phyloP scores from a whole-genome alignment of 2,113 vertebrate species.

The Limnothrissa miodon region DNA sequence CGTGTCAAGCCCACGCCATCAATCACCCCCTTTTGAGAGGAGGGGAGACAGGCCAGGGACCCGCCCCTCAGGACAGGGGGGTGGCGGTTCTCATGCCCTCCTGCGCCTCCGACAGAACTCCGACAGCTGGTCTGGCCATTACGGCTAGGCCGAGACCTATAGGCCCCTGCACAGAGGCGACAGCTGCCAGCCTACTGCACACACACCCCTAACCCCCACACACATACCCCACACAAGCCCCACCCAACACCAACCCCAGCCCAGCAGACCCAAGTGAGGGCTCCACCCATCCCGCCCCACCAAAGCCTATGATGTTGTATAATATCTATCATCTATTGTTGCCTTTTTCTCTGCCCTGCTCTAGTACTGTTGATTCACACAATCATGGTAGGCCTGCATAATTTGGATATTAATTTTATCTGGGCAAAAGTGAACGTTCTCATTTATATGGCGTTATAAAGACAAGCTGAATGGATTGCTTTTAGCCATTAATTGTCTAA shows the following conservation, averaged over 20 bases:
- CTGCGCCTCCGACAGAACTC: constrained; percentile 73
- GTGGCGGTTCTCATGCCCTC: constrained; percentile 81
- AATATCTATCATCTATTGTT: constrained; percentile 60
- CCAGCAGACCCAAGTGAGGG: neutral
- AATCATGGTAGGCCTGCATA: constrained; percentile 1
- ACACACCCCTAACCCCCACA: too few species aligned
- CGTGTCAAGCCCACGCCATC: constrained; percentile 77
- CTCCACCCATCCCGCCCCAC: constrained; percentile 23
- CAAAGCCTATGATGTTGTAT: constrained; percentile 66
- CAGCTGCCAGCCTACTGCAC: constrained; percentile 76
- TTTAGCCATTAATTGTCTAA: neutral
- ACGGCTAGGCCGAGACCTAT: constrained; percentile 68
- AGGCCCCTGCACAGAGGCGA: constrained; percentile 71
- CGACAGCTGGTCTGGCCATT: constrained; percentile 81
- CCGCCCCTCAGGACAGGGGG: constrained; percentile 74
- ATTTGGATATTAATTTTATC: neutral
- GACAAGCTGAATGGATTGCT: neutral
- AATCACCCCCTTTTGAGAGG: constrained; percentile 78
- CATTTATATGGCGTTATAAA: neutral
- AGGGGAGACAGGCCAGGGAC: constrained; percentile 75
- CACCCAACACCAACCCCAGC: constrained; percentile 36
- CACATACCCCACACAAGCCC: neutral
- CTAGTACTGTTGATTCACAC: neutral
- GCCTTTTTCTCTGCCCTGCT: constrained; percentile 46
- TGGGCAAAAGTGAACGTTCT: neutral